Evolutionary conservation across 2,888 invertebrate genomes (phyloP), one percentile per base, ranked within the genome.

Genomic region (Griposia aprilina): DNA sequence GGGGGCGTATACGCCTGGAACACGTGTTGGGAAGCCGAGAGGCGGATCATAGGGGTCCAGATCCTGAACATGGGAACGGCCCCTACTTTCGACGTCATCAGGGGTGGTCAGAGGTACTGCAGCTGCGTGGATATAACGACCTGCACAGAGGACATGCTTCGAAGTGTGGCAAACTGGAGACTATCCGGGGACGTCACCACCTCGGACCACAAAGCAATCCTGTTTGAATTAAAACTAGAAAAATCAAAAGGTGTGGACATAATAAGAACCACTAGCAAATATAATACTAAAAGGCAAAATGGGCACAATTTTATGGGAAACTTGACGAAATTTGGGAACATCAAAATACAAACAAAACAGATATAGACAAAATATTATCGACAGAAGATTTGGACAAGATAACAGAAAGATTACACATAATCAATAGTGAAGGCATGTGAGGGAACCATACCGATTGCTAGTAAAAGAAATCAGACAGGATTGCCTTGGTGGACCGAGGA

Each of bases 401-500:
- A 50, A 17, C 17, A 50, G 6, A 50, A 50, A 5, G 13, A 17
- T 50, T 50, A 6, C 4, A 50, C 50, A 50, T 0, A 6, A 50
- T 50, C 15, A 50, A 20, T 50, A 50, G 50, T 6, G 20, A 13
- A 20, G 50, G 50, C 50, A 17, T 70, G 69, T 0, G 69, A 70
- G 17, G 57, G n/a, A 1, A 45, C 69, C 8, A 59, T 70, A 59
- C 41, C 69, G 2, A 57, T 0, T 1, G n/a, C 59, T 0, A 70
- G 17, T 0, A 70, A 59, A 23, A 59, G n/a, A 45, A 2, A 45
- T 0, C 65, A 17, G n/a, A 45, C 65, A 65, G 65, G 65, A 45
- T 45, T 65, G 45, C 69, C 69, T 15, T 69, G 57, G 69, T 57
- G 69, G 69, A 57, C 69, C 17, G 57, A 69, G 10, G 69, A 69